Evolutionary conservation across 2,888 invertebrate species (phyloP).

Genomic region (Drosophila peninsularis): DNA sequence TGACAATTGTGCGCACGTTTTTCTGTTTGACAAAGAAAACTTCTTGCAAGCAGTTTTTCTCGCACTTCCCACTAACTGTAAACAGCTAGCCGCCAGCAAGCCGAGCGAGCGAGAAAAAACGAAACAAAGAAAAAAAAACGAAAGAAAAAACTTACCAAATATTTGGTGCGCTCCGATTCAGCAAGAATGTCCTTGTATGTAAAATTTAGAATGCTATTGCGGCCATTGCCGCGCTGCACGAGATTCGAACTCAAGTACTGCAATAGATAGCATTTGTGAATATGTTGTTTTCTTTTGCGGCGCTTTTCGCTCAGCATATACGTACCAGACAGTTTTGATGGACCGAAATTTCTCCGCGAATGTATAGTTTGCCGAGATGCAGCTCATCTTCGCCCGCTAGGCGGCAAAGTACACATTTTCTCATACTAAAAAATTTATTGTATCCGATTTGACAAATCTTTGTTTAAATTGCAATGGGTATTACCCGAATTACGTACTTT

Average conservation of each 20-base stretch:
- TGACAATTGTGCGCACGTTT: too few species aligned
- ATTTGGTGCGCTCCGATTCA: conserved; percentile 88
- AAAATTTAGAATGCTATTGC: conserved; percentile 91
- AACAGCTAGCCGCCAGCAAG: too few species aligned
- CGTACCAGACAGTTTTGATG: conserved; percentile 92
- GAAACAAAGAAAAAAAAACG: too few species aligned
- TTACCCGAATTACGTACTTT: background rate
- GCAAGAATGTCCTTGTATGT: conserved; percentile 88
- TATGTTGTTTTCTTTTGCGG: too few species aligned
- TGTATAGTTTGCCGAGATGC: conserved; percentile 12
- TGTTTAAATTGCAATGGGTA: background rate
- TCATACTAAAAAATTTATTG: conserved; percentile 2
- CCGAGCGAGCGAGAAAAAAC: too few species aligned
- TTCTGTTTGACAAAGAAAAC: too few species aligned
- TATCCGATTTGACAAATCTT: conserved; percentile 14
- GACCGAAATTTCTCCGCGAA: conserved; percentile 85
- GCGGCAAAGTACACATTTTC: conserved; percentile 49
- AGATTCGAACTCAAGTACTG: conserved; percentile 90
- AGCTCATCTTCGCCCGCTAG: conserved; percentile 11
- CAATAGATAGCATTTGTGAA: conserved; percentile 1
- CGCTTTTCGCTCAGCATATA: background rate
- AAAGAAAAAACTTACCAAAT: conserved; percentile 86
- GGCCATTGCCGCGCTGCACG: conserved; percentile 88
- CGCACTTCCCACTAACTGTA: too few species aligned
- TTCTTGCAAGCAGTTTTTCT: too few species aligned